Base-by-base conservation (phyloP, 2,113 vertebrate species). In the Gasterosteus nipponicus region DNA sequence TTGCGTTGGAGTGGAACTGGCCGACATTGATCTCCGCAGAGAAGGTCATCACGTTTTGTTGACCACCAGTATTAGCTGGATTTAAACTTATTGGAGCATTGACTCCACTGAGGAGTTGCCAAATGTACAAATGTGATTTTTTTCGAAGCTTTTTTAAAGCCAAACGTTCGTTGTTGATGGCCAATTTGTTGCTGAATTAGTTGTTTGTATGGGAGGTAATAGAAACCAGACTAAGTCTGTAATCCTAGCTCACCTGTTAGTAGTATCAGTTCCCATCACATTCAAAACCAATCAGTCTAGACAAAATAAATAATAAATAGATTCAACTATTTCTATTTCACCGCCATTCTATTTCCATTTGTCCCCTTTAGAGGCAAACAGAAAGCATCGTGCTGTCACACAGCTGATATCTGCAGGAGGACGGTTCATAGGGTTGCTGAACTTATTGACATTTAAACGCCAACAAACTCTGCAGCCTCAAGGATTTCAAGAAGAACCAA, bases 161-260 rank as follows among this genome's bases (percentile, higher is more conserved):
- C 5, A 2, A 12, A 18, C 10, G 29, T 49, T 64, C 1, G 42
- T 38, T 29, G 2, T 56, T 53, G 39, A 62, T 38, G 5, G 26
- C 3, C 69, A 59, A 63, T 69, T 15, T 1, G 2, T 44, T n/a
- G 60, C 54, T 14, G 26, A 29, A 62, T 58, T 31, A n/a, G 22
- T 2, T 9, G 26, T 2, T 9, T n/a, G 53, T 35, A 31, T 57
- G 33, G 46, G 15, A 70, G 42, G 26, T 35, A 42, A 69, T 15
- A 8, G 11, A 46, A 61, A 56, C 47, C 51, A 84, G 75, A 77
- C 75, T 61, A 78, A 47, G 31, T 65, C 47, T 72, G 51, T 69
- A 84, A 60, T 69, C n/a, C 14, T 56, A 74, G 51, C 39, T 74
- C 62, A 80, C 26, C 14, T 73, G 72, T 35, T 8, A n/a, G 51